Conservation (phyloP, 2,888 invertebrate genomes). For the Furcula furcula region DNA sequence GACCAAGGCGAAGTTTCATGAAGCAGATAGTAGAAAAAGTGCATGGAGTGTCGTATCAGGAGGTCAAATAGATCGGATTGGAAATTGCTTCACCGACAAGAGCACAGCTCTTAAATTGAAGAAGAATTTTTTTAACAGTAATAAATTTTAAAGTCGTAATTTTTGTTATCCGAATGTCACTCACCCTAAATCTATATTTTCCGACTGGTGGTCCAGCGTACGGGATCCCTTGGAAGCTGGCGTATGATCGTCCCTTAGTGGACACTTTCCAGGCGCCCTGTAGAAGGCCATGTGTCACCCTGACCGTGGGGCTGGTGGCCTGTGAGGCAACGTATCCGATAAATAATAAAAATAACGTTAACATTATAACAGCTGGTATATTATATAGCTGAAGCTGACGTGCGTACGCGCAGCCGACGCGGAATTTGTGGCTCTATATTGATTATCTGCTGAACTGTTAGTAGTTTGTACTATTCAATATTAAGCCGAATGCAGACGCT, state of each 20-base stretch:
- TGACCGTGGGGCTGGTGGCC: slow-evolving; percentile 52
- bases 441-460: too few species aligned
- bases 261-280: slow-evolving; percentile 67
- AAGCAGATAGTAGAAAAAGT: too few species aligned
- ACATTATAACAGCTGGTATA: slow-evolving; percentile 31
- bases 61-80: too few species aligned
- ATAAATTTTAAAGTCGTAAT: too few species aligned
- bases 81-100: too few species aligned
- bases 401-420: slow-evolving; percentile 11
- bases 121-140: too few species aligned
- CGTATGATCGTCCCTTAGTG: slow-evolving; percentile 64
- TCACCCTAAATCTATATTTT: slow-evolving; percentile 82
- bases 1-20: too few species aligned
- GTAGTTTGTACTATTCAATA: too few species aligned
- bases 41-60: too few species aligned
- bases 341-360: slow-evolving; percentile 34
- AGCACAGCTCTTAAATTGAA: too few species aligned
- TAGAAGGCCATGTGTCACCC: slow-evolving; percentile 54
- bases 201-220: slow-evolving; percentile 85
- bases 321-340: slow-evolving; percentile 36
- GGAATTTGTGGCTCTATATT: too few species aligned
- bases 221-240: slow-evolving; percentile 85
- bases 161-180: slow-evolving; percentile 22
- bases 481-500: too few species aligned
- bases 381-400: background rate